Evolutionary conservation across 2,888 invertebrate species (phyloP), one percentile per base, ranked within the genome.

Genomic region (Apodemia zela): DNA sequence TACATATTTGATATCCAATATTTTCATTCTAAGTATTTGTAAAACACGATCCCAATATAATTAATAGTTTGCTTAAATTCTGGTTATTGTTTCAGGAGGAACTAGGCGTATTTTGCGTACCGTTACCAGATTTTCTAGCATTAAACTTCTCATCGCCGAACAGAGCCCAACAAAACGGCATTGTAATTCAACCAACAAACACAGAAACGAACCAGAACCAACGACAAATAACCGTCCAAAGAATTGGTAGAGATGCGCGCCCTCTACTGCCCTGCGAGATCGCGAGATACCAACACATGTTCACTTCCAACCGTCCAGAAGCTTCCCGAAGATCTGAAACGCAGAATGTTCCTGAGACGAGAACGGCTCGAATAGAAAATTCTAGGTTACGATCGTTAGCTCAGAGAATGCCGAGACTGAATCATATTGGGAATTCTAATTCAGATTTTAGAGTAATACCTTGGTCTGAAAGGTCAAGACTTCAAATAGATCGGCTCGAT

Each of bases 241-340:
- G 93, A 64, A 88, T 94, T 25, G 93, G 93, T 5, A 82, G 93
- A 18, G 94, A 94, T 71, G 93, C 93, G 0, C 74, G 93, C 58
- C 93, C 93, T 3, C 72, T 94, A 7, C 80, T 91, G 29, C 84
- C 92, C 0, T 81, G 84, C 47, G 94, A 94, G 72, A 82, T 94
- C 64, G 87, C 92, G 13, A 73, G 80, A 42, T 84, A 87, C 71
- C 89, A 89, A 62, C 89, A 91, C 70, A 87, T 91, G 87, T 88
- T 90, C 67, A 74, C 84, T 0, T 75, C 80, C 0, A 74, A 70
- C 17, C 71, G 80, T 1, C 49, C 64, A 8, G 80, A 81, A 45
- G 68, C 61, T 45, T 58, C 66, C 1, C 69, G 83, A 51, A 69
- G 81, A 18, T 38, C 75, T 4, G 79, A 83, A 42, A 69, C 69